These are phyloP conservation scores for Lytechinus variegatus DNA, from an alignment of 35 echinoderm and acorn worm genomes.

Conservation along the genomic window DNA sequence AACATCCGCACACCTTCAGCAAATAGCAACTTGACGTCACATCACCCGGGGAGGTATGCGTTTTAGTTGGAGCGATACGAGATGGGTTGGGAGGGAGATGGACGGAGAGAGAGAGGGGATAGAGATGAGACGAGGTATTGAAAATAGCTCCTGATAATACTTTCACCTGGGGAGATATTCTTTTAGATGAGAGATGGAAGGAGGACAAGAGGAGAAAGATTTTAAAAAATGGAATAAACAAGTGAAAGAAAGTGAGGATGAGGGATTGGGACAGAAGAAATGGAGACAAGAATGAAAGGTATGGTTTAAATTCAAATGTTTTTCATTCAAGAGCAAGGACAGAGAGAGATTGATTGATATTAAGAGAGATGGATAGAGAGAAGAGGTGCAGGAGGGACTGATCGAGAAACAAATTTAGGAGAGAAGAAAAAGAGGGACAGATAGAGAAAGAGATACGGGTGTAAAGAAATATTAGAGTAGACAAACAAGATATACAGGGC, in stretches of 20 bases:
- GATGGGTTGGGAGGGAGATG: not conserved
- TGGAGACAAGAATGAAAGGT: not conserved
- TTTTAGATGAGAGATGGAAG: not conserved
- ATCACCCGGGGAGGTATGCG: conserved; percentile 24
- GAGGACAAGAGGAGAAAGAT: not conserved
- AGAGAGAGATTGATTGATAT: not conserved
- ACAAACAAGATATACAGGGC: not conserved
- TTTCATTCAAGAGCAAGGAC: not conserved
- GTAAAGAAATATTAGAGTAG: too few relatives aligned
- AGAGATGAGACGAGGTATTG: conserved; percentile 18
- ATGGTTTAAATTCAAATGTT: not conserved
- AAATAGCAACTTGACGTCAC: conserved; percentile 39
- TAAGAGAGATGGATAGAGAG: not conserved
- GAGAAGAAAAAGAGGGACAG: not conserved
- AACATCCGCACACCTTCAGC: conserved; percentile 26
- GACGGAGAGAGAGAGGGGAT: not conserved
- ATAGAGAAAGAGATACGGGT: too few relatives aligned
- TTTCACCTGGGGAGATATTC: conserved; percentile 10
- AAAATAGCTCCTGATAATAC: not conserved
- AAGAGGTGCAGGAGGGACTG: not conserved
- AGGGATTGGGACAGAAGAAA: not conserved
- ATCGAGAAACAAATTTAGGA: not conserved
- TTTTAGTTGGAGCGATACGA: not conserved
- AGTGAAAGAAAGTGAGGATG: not conserved
- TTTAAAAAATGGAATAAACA: not conserved